Evolutionary conservation across 2,888 invertebrate genomes (phyloP), one percentile per base, ranked within the genome.

Genomic region (Acanthacorydalis orientalis): DNA sequence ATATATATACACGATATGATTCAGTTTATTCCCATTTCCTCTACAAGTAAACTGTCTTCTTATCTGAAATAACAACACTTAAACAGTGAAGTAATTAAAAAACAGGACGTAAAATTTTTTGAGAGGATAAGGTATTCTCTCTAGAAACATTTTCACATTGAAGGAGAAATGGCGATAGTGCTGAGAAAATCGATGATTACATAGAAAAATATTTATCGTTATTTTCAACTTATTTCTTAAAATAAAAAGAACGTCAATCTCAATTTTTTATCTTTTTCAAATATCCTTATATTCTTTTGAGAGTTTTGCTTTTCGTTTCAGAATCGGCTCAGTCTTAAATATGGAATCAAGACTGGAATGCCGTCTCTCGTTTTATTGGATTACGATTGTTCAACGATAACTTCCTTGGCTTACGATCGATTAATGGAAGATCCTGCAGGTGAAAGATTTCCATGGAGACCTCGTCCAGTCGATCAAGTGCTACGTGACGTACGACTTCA

Each of bases 381-480:
- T 56, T 69, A 68, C 31, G 76, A 80, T 14, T 84, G 84, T 2
- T 70, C 76, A 3, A 75, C 80, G 8, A 78, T 88, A 44, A 66
- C 64, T 51, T 58, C 64, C 49, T 62, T 64, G 46, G 79, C 77
- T 57, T 66, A 83, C 63, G 74, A 77, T 51, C 69, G 72, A 53
- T 69, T 85, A n/a, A 67, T 80, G 37, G 77, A 77, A 46, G 86
- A 87, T 61, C 81, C 83, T 1, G 63, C 64, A 2, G 78, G 78
- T 9, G 55, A 62, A 14, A 66, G 73, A 53, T 88, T 88, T 64
- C 89, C 89, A 43, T 89, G 88, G 88, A 73, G 78, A 41, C 80
- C 82, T 1, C 76, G 83, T 43, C 78, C 79, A 0, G 69, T 81
- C 3, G 65, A 71, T 31, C 74, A 79, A 56, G 74, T 73, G 38